Evolutionary conservation across 2,888 invertebrate genomes (phyloP).

Genomic region (Acanthopleura granulata): DNA sequence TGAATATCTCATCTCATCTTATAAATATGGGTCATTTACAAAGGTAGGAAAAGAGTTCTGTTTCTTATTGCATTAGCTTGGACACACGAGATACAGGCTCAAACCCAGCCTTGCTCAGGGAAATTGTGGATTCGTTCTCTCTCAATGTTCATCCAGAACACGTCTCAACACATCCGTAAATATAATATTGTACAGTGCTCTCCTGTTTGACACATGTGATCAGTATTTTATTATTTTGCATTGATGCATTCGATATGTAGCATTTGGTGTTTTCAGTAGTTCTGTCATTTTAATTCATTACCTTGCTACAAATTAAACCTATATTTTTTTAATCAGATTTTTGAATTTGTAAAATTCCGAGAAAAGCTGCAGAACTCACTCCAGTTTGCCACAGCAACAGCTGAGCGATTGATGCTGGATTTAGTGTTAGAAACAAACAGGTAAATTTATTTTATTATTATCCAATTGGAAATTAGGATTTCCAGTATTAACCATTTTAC

Average conservation of each 20-base stretch:
- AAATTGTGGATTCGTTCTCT: too few species aligned
- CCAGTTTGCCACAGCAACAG: constrained; percentile 75
- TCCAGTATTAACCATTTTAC: too few species aligned
- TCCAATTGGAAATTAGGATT: too few species aligned
- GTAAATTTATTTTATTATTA: constrained; percentile 29
- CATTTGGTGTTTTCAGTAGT: background rate
- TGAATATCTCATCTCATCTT: constrained; percentile 91
- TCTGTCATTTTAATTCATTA: background rate
- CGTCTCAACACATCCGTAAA: too few species aligned
- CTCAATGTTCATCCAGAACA: too few species aligned
- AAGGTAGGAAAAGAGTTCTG: constrained; percentile 72
- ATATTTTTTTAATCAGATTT: constrained; percentile 73
- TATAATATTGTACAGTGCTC: too few species aligned
- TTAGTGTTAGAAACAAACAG: constrained; percentile 74
- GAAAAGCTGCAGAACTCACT: constrained; percentile 85
- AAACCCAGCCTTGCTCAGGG: too few species aligned
- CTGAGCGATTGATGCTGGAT: constrained; percentile 71
- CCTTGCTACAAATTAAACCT: background rate
- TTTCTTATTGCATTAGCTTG: too few species aligned
- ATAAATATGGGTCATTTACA: constrained; percentile 94
- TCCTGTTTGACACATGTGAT: too few species aligned
- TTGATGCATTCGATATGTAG: too few species aligned
- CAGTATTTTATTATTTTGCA: too few species aligned
- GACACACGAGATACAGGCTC: too few species aligned
- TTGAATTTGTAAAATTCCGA: constrained; percentile 89